Evolutionary conservation across 2,113 vertebrate genomes (phyloP).

Genomic region (Axis porcinus): DNA sequence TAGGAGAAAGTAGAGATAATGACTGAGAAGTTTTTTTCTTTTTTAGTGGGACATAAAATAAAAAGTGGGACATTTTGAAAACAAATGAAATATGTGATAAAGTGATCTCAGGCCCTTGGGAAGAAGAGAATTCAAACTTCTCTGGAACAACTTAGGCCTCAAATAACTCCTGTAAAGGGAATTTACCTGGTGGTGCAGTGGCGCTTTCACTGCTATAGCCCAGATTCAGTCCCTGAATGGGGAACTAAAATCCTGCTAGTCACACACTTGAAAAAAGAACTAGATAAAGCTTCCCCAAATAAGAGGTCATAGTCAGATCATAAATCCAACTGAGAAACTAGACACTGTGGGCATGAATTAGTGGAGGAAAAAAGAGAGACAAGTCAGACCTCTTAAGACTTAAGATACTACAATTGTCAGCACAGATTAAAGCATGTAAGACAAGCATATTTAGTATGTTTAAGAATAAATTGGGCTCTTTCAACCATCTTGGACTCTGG

Average conservation of each 20-base stretch:
- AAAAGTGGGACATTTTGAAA: neutral
- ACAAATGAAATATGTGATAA: neutral
- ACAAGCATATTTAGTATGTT: neutral
- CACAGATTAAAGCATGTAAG: neutral
- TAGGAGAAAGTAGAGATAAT: neutral
- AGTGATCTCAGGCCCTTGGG: neutral
- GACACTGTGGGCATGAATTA: neutral
- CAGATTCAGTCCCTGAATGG: neutral
- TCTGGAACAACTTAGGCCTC: neutral
- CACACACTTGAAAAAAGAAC: neutral
- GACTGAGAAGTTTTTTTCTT: neutral
- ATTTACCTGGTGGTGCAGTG: neutral
- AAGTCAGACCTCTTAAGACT: neutral
- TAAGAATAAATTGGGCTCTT: neutral
- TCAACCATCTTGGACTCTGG: neutral
- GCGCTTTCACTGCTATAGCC: neutral
- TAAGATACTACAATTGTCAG: neutral
- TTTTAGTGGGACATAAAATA: neutral
- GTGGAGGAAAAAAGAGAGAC: neutral
- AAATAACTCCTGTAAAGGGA: neutral
- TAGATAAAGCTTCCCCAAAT: neutral
- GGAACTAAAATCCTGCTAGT: neutral
- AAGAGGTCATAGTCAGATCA: neutral
- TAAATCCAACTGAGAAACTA: neutral
- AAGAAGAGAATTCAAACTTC: neutral